Conservation (phyloP, 2,797 vertebrate species). For the Harpagifer antarcticus region DNA sequence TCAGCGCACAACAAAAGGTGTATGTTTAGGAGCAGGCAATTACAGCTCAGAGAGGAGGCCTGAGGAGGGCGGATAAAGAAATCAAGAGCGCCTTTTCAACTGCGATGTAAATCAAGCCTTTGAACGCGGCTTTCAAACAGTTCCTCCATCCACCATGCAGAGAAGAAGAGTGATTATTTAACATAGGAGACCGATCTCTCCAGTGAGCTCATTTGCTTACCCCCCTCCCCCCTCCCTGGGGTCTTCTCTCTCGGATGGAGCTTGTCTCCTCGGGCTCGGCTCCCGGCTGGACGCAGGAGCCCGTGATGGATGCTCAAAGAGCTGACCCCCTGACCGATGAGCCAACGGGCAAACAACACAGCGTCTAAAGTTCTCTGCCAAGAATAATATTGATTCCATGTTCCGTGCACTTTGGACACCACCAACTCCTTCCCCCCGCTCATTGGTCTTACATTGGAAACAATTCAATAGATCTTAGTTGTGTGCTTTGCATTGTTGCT, state of each 20-base stretch:
- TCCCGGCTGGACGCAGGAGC: slow-evolving; percentile 62
- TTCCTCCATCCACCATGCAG: slow-evolving; percentile 36
- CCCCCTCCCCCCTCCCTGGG: slow-evolving; percentile 9
- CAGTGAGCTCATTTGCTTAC: slow-evolving; percentile 74
- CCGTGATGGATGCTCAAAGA: slow-evolving; percentile 82
- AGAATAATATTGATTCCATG: slow-evolving; percentile 85
- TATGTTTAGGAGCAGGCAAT: slow-evolving; percentile 59
- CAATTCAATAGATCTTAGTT: slow-evolving; percentile 75
- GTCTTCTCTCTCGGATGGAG: slow-evolving; percentile 61
- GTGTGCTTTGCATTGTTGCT: slow-evolving; percentile 78
- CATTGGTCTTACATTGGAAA: slow-evolving; percentile 64
- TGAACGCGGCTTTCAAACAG: slow-evolving; percentile 52
- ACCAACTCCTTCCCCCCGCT: slow-evolving; percentile 35
- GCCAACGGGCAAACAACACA: slow-evolving; percentile 78
- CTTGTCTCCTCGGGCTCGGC: slow-evolving; percentile 70
- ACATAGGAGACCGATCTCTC: slow-evolving; percentile 61
- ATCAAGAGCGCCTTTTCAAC: slow-evolving; percentile 52
- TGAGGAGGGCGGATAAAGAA: slow-evolving; percentile 53
- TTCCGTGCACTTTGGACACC: slow-evolving; percentile 74
- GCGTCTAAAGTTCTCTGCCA: slow-evolving; percentile 82
- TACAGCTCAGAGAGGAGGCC: slow-evolving; percentile 58
- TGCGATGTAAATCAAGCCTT: slow-evolving; percentile 65
- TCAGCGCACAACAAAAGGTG: slow-evolving; percentile 59
- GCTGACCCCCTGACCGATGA: slow-evolving; percentile 76
- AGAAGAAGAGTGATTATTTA: slow-evolving; percentile 73